Conservation (phyloP, 2,797 vertebrate species). For the Channa striata region DNA sequence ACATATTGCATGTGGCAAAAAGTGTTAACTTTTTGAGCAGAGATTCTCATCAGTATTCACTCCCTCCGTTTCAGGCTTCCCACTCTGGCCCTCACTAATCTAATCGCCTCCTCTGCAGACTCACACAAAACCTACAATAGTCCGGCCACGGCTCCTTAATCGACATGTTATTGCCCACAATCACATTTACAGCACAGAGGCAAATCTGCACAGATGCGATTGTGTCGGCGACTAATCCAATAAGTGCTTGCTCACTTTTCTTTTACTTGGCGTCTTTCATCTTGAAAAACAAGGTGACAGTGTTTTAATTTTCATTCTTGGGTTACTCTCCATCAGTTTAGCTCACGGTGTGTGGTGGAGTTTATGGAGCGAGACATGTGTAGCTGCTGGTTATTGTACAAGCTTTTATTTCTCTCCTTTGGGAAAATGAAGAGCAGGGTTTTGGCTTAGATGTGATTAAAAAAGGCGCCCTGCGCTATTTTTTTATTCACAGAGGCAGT, state of each 20-base stretch:
- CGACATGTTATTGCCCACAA: constrained; percentile 95
- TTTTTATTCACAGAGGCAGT: constrained; percentile 68
- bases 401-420: constrained; percentile 72
- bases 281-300: constrained; percentile 88
- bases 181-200: constrained; percentile 94
- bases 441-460: constrained; percentile 76
- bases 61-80: constrained; percentile 55
- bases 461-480: constrained; percentile 69
- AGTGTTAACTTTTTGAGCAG: constrained; percentile 48
- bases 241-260: constrained; percentile 84
- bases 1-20: constrained; percentile 28
- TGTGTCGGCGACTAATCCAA: constrained; percentile 91
- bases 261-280: constrained; percentile 90
- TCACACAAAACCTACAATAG: constrained; percentile 92
- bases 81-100: constrained; percentile 86
- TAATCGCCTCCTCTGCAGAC: constrained; percentile 91
- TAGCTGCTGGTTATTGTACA: constrained; percentile 81
- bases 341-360: constrained; percentile 60
- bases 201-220: constrained; percentile 98
- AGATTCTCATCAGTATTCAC: constrained; percentile 76
- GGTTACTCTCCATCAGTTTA: constrained; percentile 75
- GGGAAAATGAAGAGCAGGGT: constrained; percentile 70
- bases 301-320: constrained; percentile 80
- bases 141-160: constrained; percentile 90
- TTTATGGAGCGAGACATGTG: constrained; percentile 80